A percentile compares a stretch with the other conserved stretches of the same genome.
Conservation (phyloP, 2,888 invertebrate genomes). For the Drosophila fungiperda region DNA sequence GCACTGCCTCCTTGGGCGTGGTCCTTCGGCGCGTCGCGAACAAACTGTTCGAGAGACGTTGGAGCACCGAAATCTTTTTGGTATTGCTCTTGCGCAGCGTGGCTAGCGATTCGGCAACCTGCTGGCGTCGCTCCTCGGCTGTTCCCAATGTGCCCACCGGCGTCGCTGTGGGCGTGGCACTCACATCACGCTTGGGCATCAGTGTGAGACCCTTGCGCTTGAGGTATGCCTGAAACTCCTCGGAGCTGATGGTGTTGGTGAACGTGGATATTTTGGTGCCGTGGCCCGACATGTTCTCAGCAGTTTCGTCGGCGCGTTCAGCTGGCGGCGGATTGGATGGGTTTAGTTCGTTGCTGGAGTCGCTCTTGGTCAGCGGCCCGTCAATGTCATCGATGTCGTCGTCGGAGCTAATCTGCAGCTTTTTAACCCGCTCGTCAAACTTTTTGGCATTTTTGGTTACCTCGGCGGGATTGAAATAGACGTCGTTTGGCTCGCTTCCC, state of each 20-base stretch:
- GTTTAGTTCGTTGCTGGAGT: conserved; percentile 83
- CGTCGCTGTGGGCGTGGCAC: conserved; percentile 34
- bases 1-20: conserved; percentile 79
- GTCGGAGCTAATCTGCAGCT: conserved; percentile 83
- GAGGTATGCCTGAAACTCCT: conserved; percentile 84
- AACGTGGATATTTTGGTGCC: conserved; percentile 63
- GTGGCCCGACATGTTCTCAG: conserved; percentile 3
- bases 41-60: conserved; percentile 82
- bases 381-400: conserved; percentile 85
- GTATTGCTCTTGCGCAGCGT: conserved; percentile 57
- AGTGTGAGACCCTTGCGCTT: conserved; percentile 83
- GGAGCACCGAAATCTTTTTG: conserved; percentile 83
- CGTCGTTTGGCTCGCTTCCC: conserved; percentile 79
- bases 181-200: conserved; percentile 74
- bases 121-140: conserved; percentile 46
- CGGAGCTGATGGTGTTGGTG: conserved; percentile 84
- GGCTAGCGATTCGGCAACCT: conserved; percentile 53
- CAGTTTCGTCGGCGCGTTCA: neutral
- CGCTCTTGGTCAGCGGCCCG: conserved; percentile 82
- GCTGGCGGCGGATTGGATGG: conserved; percentile 10
- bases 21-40: conserved; percentile 83
- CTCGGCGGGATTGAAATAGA: conserved; percentile 83
- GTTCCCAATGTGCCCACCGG: conserved; percentile 26
- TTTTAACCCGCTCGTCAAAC: conserved; percentile 84
- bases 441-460: conserved; percentile 85